Percentiles rank a stretch among this genome's conserved stretches.
Conservation (phyloP, 2,888 invertebrate genomes). For the Gortyna flavago region DNA sequence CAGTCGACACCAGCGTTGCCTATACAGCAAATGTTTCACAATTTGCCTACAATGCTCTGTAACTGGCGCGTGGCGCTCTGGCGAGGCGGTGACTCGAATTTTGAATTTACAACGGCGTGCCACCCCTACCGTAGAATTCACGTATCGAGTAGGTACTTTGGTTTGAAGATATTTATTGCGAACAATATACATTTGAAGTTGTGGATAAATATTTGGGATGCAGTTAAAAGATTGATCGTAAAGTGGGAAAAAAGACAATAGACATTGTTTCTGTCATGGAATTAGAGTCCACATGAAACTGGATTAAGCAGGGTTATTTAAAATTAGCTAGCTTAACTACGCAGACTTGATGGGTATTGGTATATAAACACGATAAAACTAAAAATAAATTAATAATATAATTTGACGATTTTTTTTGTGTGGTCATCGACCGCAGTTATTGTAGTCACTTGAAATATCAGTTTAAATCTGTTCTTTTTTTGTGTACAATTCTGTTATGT, state of each 20-base stretch:
- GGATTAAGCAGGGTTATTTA: background rate
- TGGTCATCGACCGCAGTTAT: too few species aligned
- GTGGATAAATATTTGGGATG: conserved; percentile 14
- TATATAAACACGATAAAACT: background rate
- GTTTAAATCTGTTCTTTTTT: too few species aligned
- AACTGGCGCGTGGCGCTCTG: conserved; percentile 32
- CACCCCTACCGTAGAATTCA: conserved; percentile 44
- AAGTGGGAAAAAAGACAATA: background rate
- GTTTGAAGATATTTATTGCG: conserved; percentile 29
- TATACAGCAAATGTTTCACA: conserved; percentile 57
- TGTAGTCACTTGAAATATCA: too few species aligned
- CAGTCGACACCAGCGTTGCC: conserved; percentile 15
- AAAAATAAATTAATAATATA: background rate
- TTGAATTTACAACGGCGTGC: conserved; percentile 46
- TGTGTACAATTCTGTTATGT: too few species aligned
- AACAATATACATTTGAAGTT: conserved; percentile 6
- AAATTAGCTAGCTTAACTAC: background rate
- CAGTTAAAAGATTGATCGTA: conserved; percentile 4
- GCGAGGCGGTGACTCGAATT: conserved; percentile 26
- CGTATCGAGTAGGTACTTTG: conserved; percentile 9
- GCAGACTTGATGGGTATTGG: too few species aligned
- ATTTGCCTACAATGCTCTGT: conserved; percentile 47
- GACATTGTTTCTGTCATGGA: background rate
- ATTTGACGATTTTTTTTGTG: too few species aligned
- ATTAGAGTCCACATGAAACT: background rate